These are phyloP conservation scores for Amblyjoppa proteus DNA, from an alignment of 2,888 invertebrate species.

Conservation along the genomic window DNA sequence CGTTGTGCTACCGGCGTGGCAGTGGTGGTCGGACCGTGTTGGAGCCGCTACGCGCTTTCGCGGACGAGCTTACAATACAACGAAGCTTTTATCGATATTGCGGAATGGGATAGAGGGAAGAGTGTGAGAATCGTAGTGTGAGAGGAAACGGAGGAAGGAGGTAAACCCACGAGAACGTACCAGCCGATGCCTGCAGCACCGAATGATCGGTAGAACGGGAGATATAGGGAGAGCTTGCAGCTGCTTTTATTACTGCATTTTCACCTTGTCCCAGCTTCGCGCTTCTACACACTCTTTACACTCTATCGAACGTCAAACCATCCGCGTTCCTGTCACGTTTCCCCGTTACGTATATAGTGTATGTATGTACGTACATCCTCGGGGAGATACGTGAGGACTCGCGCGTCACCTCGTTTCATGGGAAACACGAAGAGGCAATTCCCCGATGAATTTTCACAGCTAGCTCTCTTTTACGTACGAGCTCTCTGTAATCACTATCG, in stretches of 20 bases:
- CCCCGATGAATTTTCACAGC: slow-evolving; percentile 67
- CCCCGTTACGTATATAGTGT: slow-evolving; percentile 44
- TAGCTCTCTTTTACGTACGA: slow-evolving; percentile 39
- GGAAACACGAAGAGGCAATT: slow-evolving; percentile 57
- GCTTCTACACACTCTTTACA: slow-evolving; percentile 81
- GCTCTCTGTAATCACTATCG: slow-evolving; percentile 66
- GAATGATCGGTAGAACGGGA: slow-evolving; percentile 60
- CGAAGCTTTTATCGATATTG: slow-evolving; percentile 84
- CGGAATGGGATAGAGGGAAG: slow-evolving; percentile 66
- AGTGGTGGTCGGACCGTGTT: slow-evolving; percentile 60
- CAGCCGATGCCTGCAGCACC: slow-evolving; percentile 63
- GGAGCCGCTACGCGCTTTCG: slow-evolving; percentile 68
- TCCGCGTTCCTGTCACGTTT: slow-evolving; percentile 65
- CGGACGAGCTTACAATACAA: slow-evolving; percentile 82
- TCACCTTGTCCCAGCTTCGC: slow-evolving; percentile 83
- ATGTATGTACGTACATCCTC: slow-evolving; percentile 32
- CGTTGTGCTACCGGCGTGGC: slow-evolving; percentile 52
- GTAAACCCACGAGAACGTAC: slow-evolving; percentile 50
- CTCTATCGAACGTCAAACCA: slow-evolving; percentile 79
- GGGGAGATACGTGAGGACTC: slow-evolving; percentile 42
- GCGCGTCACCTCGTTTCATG: slow-evolving; percentile 58
- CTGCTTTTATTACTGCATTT: slow-evolving; percentile 85
- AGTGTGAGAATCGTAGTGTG: slow-evolving; percentile 34
- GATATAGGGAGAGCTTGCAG: slow-evolving; percentile 75
- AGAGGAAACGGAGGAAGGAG: slow-evolving; percentile 40